phyloP scores from a whole-genome alignment of 2,888 invertebrate genomes.

The Emesis russula region DNA sequence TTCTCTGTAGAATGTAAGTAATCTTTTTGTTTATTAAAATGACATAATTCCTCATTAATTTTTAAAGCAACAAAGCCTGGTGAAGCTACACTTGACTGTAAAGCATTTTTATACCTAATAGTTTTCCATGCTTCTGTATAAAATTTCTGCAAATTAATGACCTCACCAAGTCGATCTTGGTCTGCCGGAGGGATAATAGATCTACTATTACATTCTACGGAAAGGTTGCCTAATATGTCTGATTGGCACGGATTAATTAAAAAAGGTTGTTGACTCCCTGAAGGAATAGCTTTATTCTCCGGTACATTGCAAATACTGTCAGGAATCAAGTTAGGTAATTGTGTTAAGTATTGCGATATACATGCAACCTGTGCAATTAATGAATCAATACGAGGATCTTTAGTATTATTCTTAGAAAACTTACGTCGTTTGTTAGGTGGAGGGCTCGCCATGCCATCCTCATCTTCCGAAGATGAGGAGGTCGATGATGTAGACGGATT shows the following conservation, averaged over 20 bases:
- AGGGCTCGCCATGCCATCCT: not conserved
- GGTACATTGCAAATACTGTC: no score
- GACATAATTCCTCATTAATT: slow-evolving; percentile 28
- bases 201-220: not conserved
- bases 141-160: slow-evolving; percentile 14
- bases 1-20: slow-evolving; percentile 20
- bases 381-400: not conserved
- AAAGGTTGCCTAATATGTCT: not conserved
- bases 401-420: not conserved
- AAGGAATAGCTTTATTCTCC: not conserved
- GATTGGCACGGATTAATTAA: not conserved
- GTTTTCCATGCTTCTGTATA: slow-evolving; percentile 26
- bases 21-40: slow-evolving; percentile 23
- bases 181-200: slow-evolving; percentile 9
- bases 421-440: slow-evolving; percentile 13
- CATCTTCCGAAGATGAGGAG: slow-evolving; percentile 7
- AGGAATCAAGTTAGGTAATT: not conserved
- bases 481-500: not conserved
- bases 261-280: not conserved
- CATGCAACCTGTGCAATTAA: not conserved
- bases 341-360: not conserved
- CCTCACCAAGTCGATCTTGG: not conserved
- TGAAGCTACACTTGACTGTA: not conserved
- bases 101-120: slow-evolving; percentile 21
- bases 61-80: slow-evolving; percentile 30